phyloP scores from a whole-genome alignment of 2,888 invertebrate genomes.

The Heliconius ethilla region DNA sequence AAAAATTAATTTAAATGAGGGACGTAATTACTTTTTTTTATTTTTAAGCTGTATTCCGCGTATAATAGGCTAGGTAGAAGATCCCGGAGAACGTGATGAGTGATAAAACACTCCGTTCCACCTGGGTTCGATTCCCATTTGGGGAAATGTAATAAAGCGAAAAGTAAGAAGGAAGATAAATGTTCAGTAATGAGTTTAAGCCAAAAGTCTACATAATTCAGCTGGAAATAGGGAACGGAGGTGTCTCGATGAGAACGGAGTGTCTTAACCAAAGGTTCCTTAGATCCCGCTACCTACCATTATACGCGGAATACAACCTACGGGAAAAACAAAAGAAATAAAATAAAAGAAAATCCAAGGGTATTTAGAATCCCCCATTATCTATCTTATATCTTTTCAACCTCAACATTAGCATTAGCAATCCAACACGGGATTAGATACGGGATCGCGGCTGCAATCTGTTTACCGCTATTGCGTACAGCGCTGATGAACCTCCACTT shows the following conservation, averaged over 20 bases:
- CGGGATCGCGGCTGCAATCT: slow-evolving; percentile 35
- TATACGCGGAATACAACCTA: no score
- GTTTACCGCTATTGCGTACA: slow-evolving; percentile 33
- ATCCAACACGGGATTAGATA: slow-evolving; percentile 35
- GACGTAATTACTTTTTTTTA: no score
- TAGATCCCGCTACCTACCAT: background rate
- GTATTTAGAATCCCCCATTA: background rate
- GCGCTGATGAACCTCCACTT: slow-evolving; percentile 27
- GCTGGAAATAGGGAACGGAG: no score
- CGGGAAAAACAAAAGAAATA: background rate
- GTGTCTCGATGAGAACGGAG: no score
- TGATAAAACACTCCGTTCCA: background rate
- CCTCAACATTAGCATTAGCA: background rate
- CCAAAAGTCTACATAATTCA: no score
- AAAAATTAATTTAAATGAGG: background rate
- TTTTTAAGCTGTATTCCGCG: background rate
- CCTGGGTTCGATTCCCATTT: no score
- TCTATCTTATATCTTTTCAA: background rate
- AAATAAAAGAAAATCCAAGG: background rate
- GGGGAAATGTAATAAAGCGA: no score
- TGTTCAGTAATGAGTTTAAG: no score
- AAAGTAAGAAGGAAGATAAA: no score
- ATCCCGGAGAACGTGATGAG: background rate
- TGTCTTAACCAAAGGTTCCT: no score
- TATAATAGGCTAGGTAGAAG: background rate